Evolutionary conservation across 2,888 invertebrate genomes (phyloP).

Genomic region (Idaea straminata): DNA sequence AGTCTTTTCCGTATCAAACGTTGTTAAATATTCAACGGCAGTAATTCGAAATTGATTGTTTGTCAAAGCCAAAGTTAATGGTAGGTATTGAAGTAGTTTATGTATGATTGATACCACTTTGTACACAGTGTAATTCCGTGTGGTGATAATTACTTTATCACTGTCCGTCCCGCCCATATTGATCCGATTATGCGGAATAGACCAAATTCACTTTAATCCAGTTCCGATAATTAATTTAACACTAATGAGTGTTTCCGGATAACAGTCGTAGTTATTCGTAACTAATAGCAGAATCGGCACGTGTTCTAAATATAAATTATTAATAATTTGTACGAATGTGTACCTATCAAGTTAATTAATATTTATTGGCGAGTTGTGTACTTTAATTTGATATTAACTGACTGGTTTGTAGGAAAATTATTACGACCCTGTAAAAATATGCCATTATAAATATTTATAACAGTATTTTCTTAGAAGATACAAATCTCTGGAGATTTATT

Average conservation of each 20-base stretch:
- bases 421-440: no score
- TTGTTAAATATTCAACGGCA: not conserved
- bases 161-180: not conserved
- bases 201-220: slow-evolving; percentile 14
- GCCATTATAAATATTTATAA: no score
- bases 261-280: not conserved
- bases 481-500: no score
- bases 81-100: not conserved
- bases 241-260: slow-evolving; percentile 12
- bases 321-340: slow-evolving; percentile 6
- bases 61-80: not conserved
- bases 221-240: slow-evolving; percentile 28
- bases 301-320: not conserved
- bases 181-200: slow-evolving; percentile 14
- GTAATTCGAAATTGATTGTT: not conserved
- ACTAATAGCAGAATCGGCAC: not conserved
- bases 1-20: not conserved
- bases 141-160: not conserved
- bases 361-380: no score
- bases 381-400: no score
- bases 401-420: no score
- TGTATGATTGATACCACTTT: not conserved
- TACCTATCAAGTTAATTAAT: no score
- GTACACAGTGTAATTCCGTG: not conserved
- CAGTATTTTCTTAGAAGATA: no score